Conservation (phyloP, 2,888 invertebrate species). For the Trissolcus brochymenae region DNA sequence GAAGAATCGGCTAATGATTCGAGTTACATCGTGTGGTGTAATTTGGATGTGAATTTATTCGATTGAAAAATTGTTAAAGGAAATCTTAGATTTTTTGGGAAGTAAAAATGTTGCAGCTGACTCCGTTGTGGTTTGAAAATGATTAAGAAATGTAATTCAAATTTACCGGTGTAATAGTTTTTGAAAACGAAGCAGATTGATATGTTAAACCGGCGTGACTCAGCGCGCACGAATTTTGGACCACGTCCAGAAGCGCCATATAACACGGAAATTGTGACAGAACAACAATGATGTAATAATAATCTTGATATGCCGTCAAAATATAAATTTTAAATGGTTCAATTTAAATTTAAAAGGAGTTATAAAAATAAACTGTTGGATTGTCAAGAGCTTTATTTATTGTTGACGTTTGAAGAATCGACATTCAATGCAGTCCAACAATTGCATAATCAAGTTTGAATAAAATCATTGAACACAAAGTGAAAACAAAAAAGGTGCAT, state of each 20-base stretch:
- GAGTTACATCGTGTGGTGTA: too few species aligned
- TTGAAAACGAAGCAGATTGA: constrained; percentile 50
- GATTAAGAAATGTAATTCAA: constrained; percentile 38
- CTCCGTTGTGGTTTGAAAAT: neutral
- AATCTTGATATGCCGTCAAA: constrained; percentile 7
- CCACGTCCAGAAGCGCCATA: constrained; percentile 25
- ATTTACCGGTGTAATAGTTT: constrained; percentile 40
- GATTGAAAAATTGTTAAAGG: neutral
- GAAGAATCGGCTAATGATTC: neutral
- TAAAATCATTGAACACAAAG: too few species aligned
- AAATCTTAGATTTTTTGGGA: neutral
- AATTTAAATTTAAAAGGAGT: constrained; percentile 2
- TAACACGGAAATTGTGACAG: constrained; percentile 18
- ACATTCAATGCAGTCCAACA: too few species aligned
- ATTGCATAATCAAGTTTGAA: too few species aligned
- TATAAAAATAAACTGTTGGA: constrained; percentile 3
- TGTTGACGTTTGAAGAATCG: too few species aligned
- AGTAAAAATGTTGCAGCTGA: neutral
- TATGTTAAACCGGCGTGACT: constrained; percentile 44
- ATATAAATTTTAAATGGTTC: too few species aligned
- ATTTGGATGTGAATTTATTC: too few species aligned
- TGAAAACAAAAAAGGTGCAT: too few species aligned
- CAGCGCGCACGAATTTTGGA: constrained; percentile 47
- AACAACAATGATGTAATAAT: constrained; percentile 14
- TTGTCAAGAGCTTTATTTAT: too few species aligned